Base-by-base conservation (phyloP, 1,140 invertebrate species). In the Lordiphosa clarofinis region DNA sequence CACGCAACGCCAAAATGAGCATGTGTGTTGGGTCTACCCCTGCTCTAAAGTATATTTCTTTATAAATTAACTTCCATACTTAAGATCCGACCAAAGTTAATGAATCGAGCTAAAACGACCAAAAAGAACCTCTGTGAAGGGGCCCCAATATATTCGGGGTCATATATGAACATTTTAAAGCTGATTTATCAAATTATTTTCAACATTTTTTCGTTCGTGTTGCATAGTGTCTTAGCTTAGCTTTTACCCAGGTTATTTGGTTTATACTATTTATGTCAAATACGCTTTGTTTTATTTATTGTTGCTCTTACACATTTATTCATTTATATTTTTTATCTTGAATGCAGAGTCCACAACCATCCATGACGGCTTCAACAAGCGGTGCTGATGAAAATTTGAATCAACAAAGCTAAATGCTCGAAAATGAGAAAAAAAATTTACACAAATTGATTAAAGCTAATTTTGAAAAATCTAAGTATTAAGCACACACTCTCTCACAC, bases 371-470 rank as follows among this genome's bases (percentile, higher is more conserved):
- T 73, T 88, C 87, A 67, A 72, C 76, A 69, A 64, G 74, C 78
- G 88, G 88, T 82, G 87, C 88, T 84, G 88, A 89, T 89, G 88
- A 89, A 86, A 89, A 89, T 88, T 86, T 89, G 71, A 89, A 89
- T 87, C 86, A 89, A 79, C 87, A 89, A 72, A 86, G 81, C 73
- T 88, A 88, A 88, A 87, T 73, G 62, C 72, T 61, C 60, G 59
- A 70, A 65, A 62, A 48, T 54, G 48, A 73, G 68, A 56, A 64
- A 12, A 82, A 81, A 56, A 15, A 43, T 49, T 1, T 3, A 72
- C 59, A 65, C 58, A 60, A n/a, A 50, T 44, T 12, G 24, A 36
- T 39, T 42, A 47, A 49, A 33, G 28, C 13, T 47, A 40, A 31
- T 40, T 53, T 40, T 39, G 13, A 53, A 15, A 52, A 38, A 52